These are phyloP conservation scores for Tyto alba DNA, from an alignment of 2,113 vertebrate species.

Conservation along the genomic window DNA sequence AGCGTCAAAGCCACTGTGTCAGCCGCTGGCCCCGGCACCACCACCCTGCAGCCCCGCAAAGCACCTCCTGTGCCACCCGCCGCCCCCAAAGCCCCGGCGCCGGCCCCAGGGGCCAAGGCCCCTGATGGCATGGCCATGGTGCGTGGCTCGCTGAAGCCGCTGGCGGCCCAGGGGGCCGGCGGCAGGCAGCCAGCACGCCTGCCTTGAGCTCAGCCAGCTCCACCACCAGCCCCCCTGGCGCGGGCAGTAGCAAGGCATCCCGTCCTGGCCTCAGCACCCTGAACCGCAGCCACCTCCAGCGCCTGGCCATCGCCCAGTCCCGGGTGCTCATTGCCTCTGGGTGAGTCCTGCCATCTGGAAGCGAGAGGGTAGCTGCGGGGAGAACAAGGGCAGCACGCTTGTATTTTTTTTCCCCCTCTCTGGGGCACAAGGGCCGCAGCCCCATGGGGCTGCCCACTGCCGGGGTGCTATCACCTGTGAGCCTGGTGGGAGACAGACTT, in stretches of 20 bases:
- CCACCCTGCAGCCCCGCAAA: slow-evolving; percentile 64
- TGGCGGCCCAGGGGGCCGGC: slow-evolving; percentile 68
- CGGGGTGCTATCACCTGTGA: not conserved
- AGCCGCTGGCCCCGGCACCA: not conserved
- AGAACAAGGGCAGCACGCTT: accelerated
- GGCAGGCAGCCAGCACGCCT: slow-evolving; percentile 60
- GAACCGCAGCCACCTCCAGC: slow-evolving; percentile 83
- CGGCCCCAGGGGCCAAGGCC: not conserved
- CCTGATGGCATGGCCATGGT: not conserved
- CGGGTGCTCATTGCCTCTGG: slow-evolving; percentile 91
- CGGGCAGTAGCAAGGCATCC: not conserved
- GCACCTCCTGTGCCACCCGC: not conserved
- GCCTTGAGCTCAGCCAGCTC: slow-evolving; percentile 58
- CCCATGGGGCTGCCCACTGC: not conserved
- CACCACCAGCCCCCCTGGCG: slow-evolving; percentile 40
- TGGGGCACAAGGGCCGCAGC: not conserved
- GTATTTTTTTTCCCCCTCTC: accelerated
- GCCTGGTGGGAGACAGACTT: not conserved
- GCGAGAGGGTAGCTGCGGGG: accelerated
- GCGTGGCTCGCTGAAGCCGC: slow-evolving; percentile 64
- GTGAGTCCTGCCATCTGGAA: slow-evolving; percentile 56
- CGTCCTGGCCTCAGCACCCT: slow-evolving; percentile 78
- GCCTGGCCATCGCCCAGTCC: slow-evolving; percentile 91
- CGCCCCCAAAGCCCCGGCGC: not conserved
- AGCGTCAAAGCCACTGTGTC: slow-evolving; percentile 77